Conservation (phyloP, 2,113 vertebrate genomes). For the Aegotheles bennettii region DNA sequence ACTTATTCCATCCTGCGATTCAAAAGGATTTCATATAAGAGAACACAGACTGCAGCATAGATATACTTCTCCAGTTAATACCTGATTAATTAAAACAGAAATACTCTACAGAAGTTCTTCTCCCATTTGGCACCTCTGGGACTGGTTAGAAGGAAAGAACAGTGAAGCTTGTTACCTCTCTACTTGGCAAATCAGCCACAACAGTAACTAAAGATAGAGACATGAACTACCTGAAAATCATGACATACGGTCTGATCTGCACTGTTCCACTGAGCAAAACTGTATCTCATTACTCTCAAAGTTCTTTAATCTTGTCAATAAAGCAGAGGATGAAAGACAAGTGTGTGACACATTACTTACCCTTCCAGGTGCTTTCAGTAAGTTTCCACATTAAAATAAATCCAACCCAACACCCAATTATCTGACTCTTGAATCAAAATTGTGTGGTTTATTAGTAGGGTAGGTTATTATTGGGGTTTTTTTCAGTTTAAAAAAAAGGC, state of each 20-base stretch:
- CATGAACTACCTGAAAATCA: background rate
- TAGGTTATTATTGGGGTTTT: accelerated
- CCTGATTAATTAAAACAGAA: background rate
- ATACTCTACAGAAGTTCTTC: background rate
- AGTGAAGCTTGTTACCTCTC: background rate
- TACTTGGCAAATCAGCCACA: background rate
- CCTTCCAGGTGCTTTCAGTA: background rate
- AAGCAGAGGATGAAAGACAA: slow-evolving; percentile 14
- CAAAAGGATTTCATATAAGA: background rate
- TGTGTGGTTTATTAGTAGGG: too few species aligned
- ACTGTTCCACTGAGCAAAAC: background rate
- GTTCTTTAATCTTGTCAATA: slow-evolving; percentile 14
- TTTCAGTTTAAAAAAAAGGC: background rate
- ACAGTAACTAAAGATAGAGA: background rate
- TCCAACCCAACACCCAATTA: too few species aligned
- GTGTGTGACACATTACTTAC: background rate
- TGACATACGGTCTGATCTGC: background rate
- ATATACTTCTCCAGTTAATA: background rate
- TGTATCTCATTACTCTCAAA: background rate
- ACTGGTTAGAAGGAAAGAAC: background rate
- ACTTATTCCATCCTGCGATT: too few species aligned
- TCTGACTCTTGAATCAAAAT: too few species aligned
- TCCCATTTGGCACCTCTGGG: background rate
- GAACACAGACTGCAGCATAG: background rate
- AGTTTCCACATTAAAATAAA: background rate